Evolutionary conservation across 1,140 invertebrate genomes (phyloP), one percentile per base, ranked within the genome.

Genomic region (Bombus waltoni): DNA sequence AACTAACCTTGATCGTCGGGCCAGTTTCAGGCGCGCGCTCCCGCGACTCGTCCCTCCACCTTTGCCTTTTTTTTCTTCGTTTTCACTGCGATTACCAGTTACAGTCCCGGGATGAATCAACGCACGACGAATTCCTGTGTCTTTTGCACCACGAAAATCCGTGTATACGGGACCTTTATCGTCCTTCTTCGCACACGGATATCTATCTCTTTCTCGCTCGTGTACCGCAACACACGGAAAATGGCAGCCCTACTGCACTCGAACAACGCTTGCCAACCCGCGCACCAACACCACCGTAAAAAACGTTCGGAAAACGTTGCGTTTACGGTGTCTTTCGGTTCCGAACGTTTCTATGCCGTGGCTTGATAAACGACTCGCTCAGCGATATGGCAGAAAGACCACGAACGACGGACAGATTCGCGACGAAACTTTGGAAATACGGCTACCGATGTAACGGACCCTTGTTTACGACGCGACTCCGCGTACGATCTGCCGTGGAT

Each of bases 1-100:
- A 73, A 92, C 93, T 94, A 88, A 94, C 94, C 94, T 94, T 92
- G 91, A 88, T 90, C 90, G 91, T 87, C 90, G 93, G 90, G 93
- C 94, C 94, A 94, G 93, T 93, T 94, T 94, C 91, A 90, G 91
- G 84, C 66, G 82, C 73, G 78, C 80, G 78, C 73, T 72, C 68
- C 83, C 77, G 80, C 85, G 78, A 77, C 47, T 70, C 71, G 62
- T 62, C 72, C 83, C 70, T 85, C 78, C 83, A 70, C 83, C 53
- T 81, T 86, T 57, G 65, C 42, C 22, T 72, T 74, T 78, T 25
- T 9, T 32, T 81, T 15, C 68, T 62, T 53, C 53, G 57, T 28
- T 73, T 77, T 66, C 65, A 75, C 35, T 38, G 38, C 32, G 59
- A 32, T 70, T n/a, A 70, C 53, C 9, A 59, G 18, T 6, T 68